Evolutionary conservation across 1,140 invertebrate species (phyloP), one percentile per base, ranked within the genome.

Genomic region (Diplogasteroides magnus): DNA sequence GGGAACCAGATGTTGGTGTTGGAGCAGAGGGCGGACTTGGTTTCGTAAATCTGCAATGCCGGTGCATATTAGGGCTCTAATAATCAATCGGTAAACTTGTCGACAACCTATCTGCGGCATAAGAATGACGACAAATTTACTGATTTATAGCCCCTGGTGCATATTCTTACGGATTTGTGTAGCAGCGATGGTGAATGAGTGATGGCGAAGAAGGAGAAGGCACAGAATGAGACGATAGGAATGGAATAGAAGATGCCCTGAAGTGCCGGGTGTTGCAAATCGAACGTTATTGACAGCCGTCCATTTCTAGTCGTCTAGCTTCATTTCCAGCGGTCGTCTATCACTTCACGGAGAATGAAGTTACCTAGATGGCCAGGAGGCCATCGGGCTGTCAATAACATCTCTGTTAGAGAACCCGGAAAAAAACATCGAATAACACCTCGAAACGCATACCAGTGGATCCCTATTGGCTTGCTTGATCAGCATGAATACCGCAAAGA

Each of bases 101-200:
- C n/a, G n/a, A n/a, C n/a, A n/a, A n/a, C n/a, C n/a, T n/a, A n/a
- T n/a, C n/a, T n/a, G n/a, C n/a, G n/a, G n/a, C n/a, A n/a, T n/a
- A n/a, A n/a, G n/a, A n/a, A n/a, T n/a, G n/a, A n/a, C n/a, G n/a
- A n/a, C n/a, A n/a, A n/a, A n/a, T n/a, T n/a, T n/a, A n/a, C n/a
- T n/a, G n/a, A n/a, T n/a, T n/a, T n/a, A n/a, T n/a, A n/a, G n/a
- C n/a, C n/a, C n/a, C n/a, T n/a, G n/a, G n/a, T n/a, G n/a, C n/a
- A n/a, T n/a, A n/a, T n/a, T 6, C 28, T 32, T 56, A 76, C 75
- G 62, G 64, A 62, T 59, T 72, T 65, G 57, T 75, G 74, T 19
- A 76, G 64, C 57, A 61, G 67, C 2, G 75, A 74, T 23, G 75
- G 75, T 63, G 71, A 67, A 23, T 64, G 59, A 0, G 73, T 73